Base-by-base conservation (phyloP, 2,797 vertebrate genomes). In the Syndactyla subalaris region DNA sequence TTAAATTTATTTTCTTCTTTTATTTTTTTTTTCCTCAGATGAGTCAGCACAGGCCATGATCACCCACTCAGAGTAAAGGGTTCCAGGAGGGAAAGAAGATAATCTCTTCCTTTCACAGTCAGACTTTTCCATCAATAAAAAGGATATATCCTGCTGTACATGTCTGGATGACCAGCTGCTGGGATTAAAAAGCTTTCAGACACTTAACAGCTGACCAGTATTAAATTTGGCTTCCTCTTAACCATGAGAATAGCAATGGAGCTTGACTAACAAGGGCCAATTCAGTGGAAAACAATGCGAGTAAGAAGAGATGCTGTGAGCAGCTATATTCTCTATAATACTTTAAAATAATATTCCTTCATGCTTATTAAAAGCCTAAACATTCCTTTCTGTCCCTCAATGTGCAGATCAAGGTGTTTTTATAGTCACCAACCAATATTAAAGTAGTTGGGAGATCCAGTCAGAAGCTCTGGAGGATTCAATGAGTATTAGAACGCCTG, bases 231-330 rank as follows among this genome's bases (percentile, higher is more conserved):
- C 61, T 84, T 88, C 83, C 66, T 61, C 84, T 86, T 91, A 49
- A 32, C 70, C 61, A 55, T 52, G 57, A 93, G 36, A 76, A 22
- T 27, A 71, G n/a, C 70, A 86, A 61, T 6, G 1, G 54, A 80
- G 73, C 73, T 49, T 95, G 61, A 96, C 94, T 88, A 96, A 96
- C 73, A 93, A 86, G 65, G 39, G 20, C 59, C 34, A 88, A 88
- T 96, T 90, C 65, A 48, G 26, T 80, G 86, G 84, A 90, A 96
- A 95, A 88, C 80, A 88, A 48, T 39, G 1, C 3, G 30, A 59
- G 61, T 48, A 58, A 52, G 9, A 72, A 74, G 77, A 74, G 49
- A 48, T 13, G 9, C 34, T 78, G 30, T 45, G 14, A 92, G 38
- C 52, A 71, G 34, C 67, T 48, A 59, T 3, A 78, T 71, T 76